phyloP scores from a whole-genome alignment of 2,797 vertebrate species.

The Saxicola maurus region DNA sequence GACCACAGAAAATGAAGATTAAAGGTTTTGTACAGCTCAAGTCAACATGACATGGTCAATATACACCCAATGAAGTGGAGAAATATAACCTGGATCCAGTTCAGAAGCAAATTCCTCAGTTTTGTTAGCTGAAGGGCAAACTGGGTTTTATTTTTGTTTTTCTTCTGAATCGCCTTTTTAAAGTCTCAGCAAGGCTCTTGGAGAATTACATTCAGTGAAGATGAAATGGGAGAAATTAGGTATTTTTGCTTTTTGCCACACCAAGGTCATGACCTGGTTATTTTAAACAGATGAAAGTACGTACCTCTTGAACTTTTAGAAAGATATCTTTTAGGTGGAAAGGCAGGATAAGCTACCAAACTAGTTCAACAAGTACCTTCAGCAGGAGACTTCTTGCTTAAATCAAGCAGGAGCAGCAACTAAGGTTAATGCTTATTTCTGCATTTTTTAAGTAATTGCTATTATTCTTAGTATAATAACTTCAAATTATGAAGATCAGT shows the following conservation, averaged over 20 bases:
- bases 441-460: background rate
- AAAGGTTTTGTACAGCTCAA: background rate
- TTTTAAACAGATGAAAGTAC: rapidly evolving
- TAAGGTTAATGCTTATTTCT: background rate
- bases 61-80: background rate
- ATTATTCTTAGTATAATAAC: background rate
- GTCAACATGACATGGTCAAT: background rate
- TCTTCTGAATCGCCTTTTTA: background rate
- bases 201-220: background rate
- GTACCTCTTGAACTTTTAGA: background rate
- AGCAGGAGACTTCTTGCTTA: background rate
- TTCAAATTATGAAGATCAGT: background rate
- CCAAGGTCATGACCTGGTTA: background rate
- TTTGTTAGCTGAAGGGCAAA: background rate
- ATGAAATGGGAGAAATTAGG: background rate
- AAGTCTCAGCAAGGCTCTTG: background rate
- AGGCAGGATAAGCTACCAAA: background rate
- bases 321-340: background rate
- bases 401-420: background rate
- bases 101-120: background rate
- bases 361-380: background rate
- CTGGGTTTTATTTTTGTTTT: background rate
- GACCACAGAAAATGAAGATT: background rate
- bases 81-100: background rate
- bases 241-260: background rate